Conservation (phyloP, 2,888 invertebrate species). For the Melinopterus prodromus region DNA sequence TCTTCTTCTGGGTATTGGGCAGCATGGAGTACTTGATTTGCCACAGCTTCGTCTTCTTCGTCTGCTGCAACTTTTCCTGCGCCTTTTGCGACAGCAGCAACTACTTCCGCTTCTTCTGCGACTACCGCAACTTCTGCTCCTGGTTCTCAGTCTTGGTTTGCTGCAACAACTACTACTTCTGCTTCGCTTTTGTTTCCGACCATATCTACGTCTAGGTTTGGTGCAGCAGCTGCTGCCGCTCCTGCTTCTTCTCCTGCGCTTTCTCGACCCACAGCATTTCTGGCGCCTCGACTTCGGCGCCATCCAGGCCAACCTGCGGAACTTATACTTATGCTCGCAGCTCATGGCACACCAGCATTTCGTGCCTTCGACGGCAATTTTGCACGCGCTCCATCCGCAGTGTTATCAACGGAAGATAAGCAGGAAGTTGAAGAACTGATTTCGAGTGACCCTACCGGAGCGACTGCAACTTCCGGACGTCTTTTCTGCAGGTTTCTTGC, state of each 20-base stretch:
- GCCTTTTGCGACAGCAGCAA: background rate
- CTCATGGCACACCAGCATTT: too few species aligned
- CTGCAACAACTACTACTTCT: background rate
- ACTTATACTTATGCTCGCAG: too few species aligned
- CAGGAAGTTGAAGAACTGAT: too few species aligned
- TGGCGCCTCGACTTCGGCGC: too few species aligned
- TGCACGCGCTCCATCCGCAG: too few species aligned
- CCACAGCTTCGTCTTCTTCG: slow-evolving; percentile 19
- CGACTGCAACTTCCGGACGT: too few species aligned
- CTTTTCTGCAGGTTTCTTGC: too few species aligned
- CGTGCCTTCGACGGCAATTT: too few species aligned
- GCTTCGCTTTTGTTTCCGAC: background rate
- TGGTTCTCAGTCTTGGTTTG: background rate
- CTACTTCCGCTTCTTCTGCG: slow-evolving; percentile 5
- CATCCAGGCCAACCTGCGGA: too few species aligned
- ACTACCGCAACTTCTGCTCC: slow-evolving; percentile 8
- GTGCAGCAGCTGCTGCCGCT: slow-evolving; percentile 48
- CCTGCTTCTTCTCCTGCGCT: slow-evolving; percentile 45
- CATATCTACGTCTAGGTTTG: slow-evolving; percentile 43
- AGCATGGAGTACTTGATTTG: background rate
- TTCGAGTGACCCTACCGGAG: too few species aligned
- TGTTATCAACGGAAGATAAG: too few species aligned
- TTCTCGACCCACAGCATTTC: too few species aligned
- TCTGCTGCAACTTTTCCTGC: slow-evolving; percentile 1
- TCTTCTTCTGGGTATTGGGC: slow-evolving; percentile 11